phyloP scores from a whole-genome alignment of 1,140 invertebrate species.

The Drosophila saltans region DNA sequence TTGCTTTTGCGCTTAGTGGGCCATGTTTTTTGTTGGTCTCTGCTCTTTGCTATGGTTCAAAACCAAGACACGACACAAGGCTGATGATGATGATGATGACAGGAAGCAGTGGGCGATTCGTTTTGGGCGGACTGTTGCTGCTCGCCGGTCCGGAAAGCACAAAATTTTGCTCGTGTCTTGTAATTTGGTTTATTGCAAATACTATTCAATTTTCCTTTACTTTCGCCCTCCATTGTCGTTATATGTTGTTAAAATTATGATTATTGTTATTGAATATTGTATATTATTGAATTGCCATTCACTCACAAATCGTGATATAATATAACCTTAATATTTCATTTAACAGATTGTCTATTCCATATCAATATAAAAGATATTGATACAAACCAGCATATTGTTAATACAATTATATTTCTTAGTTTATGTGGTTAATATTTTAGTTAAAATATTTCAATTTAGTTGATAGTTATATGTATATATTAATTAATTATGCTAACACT shows the following conservation, averaged over 20 bases:
- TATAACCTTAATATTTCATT: not conserved
- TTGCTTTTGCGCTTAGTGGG: constrained; percentile 44
- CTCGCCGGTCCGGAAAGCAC: constrained; percentile 64
- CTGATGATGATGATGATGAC: constrained; percentile 13
- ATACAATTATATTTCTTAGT: too few relatives aligned
- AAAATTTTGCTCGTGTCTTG: constrained; percentile 53
- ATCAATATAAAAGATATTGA: too few relatives aligned
- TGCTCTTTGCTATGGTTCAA: constrained; percentile 19
- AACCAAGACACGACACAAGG: not conserved
- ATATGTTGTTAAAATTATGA: constrained; percentile 12
- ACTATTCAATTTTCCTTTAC: constrained; percentile 56
- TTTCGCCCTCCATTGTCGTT: constrained; percentile 32
- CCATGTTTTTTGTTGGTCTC: constrained; percentile 38
- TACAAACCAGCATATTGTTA: not conserved
- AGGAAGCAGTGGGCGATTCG: constrained; percentile 32
- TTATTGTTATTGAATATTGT: constrained; percentile 23
- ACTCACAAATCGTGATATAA: not conserved
- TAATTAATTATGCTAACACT: too few relatives aligned
- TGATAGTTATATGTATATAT: too few relatives aligned
- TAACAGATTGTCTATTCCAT: not conserved
- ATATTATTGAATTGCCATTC: constrained; percentile 33
- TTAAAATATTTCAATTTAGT: too few relatives aligned
- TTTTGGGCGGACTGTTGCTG: constrained; percentile 39
- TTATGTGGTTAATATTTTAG: too few relatives aligned
- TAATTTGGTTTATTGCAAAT: constrained; percentile 69